A percentile compares a stretch with the other conserved stretches of the same genome.
Conservation (phyloP, 1,140 invertebrate species). For the Carcinoscorpius rotundicauda region DNA sequence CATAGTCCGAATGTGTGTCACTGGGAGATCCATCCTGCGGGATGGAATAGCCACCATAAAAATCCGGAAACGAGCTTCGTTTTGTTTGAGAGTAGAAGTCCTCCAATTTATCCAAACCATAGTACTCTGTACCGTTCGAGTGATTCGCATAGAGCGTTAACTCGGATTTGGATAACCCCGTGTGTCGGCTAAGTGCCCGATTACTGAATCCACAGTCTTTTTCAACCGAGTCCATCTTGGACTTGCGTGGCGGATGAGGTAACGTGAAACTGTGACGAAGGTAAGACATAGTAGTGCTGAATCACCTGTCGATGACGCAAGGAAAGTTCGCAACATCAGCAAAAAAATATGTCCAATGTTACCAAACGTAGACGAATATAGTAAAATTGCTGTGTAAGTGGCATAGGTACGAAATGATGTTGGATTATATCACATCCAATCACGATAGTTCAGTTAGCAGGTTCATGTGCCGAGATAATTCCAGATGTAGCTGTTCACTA, state of each 20-base stretch:
- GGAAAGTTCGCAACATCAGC: too few species aligned
- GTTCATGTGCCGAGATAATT: too few species aligned
- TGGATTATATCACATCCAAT: not conserved
- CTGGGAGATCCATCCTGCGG: conserved; percentile 8
- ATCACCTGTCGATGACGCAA: too few species aligned
- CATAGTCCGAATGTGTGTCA: conserved; percentile 16
- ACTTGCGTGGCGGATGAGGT: conserved; percentile 16
- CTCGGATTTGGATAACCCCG: conserved; percentile 12
- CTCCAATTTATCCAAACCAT: conserved; percentile 13
- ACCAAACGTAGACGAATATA: not conserved
- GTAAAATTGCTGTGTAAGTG: not conserved
- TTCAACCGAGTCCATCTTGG: conserved; percentile 8
- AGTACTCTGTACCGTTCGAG: conserved; percentile 4
- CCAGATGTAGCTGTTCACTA: too few species aligned
- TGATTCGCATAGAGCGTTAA: conserved; percentile 11
- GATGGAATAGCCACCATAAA: conserved; percentile 18
- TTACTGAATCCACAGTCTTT: not conserved
- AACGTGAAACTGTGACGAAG: conserved; percentile 20
- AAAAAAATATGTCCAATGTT: too few species aligned
- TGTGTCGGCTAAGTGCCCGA: conserved; percentile 10
- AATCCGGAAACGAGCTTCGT: conserved; percentile 11
- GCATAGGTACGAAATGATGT: not conserved
- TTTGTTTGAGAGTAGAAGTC: conserved; percentile 6
- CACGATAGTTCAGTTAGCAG: too few species aligned
- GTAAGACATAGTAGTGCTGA: conserved; percentile 12